A percentile compares a stretch with the other conserved stretches of the same genome.
phyloP scores from a whole-genome alignment of 2,888 invertebrate species.

The Drosophila mercatorum region DNA sequence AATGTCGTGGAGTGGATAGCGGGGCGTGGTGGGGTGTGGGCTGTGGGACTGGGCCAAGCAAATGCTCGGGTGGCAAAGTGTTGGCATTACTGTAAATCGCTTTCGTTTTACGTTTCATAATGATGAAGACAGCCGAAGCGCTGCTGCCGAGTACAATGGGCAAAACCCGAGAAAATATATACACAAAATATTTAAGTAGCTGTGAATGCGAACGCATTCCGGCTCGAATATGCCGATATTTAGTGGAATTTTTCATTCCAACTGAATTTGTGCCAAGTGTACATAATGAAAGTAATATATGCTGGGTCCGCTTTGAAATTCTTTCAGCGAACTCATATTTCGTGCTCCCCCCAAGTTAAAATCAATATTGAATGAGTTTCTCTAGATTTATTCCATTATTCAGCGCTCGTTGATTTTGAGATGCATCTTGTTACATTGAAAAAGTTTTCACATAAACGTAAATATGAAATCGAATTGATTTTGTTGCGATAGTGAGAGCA shows the following conservation, averaged over 20 bases:
- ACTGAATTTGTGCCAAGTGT: neutral
- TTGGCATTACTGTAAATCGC: constrained; percentile 81
- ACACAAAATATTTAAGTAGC: constrained; percentile 8
- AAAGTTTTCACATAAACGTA: constrained; percentile 77
- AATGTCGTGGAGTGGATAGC: constrained; percentile 59
- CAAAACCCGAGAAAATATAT: constrained; percentile 21
- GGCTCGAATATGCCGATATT: neutral
- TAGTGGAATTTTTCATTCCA: neutral
- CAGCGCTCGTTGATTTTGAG: constrained; percentile 11
- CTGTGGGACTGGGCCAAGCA: constrained; percentile 2
- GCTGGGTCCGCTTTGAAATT: no score
- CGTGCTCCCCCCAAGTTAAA: neutral
- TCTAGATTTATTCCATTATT: constrained; percentile 30
- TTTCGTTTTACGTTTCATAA: constrained; percentile 81
- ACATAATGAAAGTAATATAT: neutral
- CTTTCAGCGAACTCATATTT: neutral
- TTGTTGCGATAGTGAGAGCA: constrained; percentile 35
- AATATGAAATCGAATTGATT: constrained; percentile 78
- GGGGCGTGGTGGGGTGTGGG: neutral
- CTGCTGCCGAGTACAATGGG: constrained; percentile 56
- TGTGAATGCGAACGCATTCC: neutral
- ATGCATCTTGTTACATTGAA: constrained; percentile 58
- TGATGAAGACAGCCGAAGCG: constrained; percentile 57
- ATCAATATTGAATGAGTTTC: constrained; percentile 7
- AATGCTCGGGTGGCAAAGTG: constrained; percentile 70